Conservation (phyloP, 2,888 invertebrate genomes). For the Colletes collaris region DNA sequence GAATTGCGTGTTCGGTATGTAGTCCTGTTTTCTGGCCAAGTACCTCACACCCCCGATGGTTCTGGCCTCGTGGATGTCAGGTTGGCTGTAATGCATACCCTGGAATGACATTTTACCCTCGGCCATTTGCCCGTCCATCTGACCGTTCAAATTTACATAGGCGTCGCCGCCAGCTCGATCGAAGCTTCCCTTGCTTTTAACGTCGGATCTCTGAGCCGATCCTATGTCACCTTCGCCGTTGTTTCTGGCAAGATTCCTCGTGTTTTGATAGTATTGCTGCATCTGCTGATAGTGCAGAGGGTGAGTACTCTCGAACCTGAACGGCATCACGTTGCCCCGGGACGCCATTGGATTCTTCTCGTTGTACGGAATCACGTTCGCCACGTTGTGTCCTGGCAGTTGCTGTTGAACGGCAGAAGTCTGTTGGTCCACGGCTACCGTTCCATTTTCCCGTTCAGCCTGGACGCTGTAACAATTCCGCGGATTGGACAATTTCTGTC, state of each 20-base stretch:
- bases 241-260: constrained; percentile 32
- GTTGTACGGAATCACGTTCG: constrained; percentile 14
- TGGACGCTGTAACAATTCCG: constrained; percentile 44
- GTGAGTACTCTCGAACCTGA: constrained; percentile 21
- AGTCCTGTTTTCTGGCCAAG: constrained; percentile 71
- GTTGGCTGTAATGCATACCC: constrained; percentile 32
- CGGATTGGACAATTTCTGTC: constrained; percentile 43
- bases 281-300: constrained; percentile 57
- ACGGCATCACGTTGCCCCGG: not conserved
- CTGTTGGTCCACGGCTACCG: not conserved
- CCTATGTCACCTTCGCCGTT: constrained; percentile 54
- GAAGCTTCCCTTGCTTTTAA: constrained; percentile 10
- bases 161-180: constrained; percentile 61
- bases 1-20: constrained; percentile 50
- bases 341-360: constrained; percentile 28
- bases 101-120: constrained; percentile 18
- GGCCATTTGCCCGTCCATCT: not conserved
- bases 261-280: constrained; percentile 57
- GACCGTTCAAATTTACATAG: constrained; percentile 15
- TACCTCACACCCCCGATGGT: constrained; percentile 75
- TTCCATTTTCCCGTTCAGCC: constrained; percentile 67
- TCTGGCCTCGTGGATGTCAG: constrained; percentile 68
- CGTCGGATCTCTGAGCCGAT: constrained; percentile 9
- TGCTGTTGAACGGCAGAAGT: not conserved
- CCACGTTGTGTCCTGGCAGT: not conserved